Percentiles rank a stretch among this genome's conserved stretches.
These are phyloP conservation scores for Helicorthomorpha holstii DNA, from an alignment of 1,140 invertebrate genomes.

Conservation along the genomic window DNA sequence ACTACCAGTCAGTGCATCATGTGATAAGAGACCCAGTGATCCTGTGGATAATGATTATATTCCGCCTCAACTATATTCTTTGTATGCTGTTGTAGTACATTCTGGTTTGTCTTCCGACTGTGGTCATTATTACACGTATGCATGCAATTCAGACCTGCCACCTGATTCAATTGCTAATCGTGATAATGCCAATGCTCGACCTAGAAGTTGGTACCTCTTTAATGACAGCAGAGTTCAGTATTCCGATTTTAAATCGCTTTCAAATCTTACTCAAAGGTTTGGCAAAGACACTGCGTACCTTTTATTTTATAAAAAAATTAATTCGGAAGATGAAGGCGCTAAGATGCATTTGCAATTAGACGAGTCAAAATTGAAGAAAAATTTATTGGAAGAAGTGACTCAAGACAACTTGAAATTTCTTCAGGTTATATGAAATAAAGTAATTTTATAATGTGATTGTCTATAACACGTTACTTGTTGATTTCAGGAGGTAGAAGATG, in stretches of 20 bases:
- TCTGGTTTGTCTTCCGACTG: constrained; percentile 61
- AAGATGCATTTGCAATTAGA: constrained; percentile 11
- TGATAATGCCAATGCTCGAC: constrained; percentile 13
- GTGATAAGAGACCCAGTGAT: background rate
- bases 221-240: constrained; percentile 53
- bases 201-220: constrained; percentile 51
- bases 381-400: constrained; percentile 28
- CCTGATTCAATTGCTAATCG: background rate
- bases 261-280: constrained; percentile 32
- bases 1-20: constrained; percentile 14
- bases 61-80: constrained; percentile 43
- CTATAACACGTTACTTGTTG: background rate
- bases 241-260: constrained; percentile 41
- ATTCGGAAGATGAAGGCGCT: constrained; percentile 19
- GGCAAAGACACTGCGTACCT: constrained; percentile 64
- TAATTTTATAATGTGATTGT: background rate
- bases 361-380: constrained; percentile 22
- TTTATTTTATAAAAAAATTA: constrained; percentile 45
- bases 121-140: constrained; percentile 72
- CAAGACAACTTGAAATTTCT: constrained; percentile 27
- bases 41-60: constrained; percentile 10
- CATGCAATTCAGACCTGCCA: constrained; percentile 28
- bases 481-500: background rate
- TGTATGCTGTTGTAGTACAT: constrained; percentile 68
- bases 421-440: constrained; percentile 16